Base-by-base conservation (phyloP, 1,140 invertebrate genomes). In the Drosophila punjabiensis region DNA sequence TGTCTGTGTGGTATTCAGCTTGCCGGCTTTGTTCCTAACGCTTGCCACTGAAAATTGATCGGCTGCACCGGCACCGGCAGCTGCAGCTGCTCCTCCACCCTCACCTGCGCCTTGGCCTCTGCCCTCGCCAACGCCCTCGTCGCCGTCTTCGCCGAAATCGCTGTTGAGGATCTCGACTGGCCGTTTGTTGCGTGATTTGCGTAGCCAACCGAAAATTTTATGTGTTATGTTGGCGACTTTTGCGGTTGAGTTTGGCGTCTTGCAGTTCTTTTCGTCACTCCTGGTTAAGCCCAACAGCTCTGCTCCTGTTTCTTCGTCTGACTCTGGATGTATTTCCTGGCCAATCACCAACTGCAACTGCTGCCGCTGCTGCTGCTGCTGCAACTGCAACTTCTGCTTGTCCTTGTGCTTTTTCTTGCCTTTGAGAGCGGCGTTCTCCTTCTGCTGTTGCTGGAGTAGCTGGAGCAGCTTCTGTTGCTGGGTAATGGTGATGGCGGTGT, bases 171-270 rank as follows among this genome's bases (percentile, higher is more conserved):
- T 91, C 55, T 84, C 86, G 82, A 90, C 87, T 76, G 82, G 87
- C 69, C 89, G 81, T 80, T 90, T 90, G 79, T 86, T 90, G 66
- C 87, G 87, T 65, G 87, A 66, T 61, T 90, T 90, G 68, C 87
- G 82, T 87, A 90, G 76, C 86, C 86, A 90, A 85, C 86, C 86
- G 70, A 90, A 90, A 81, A 90, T 90, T 90, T 90, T 90, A 87
- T 91, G 87, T 90, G 86, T 90, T 90, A 90, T 90, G 87, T 90
- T 90, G 86, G 87, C 87, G 87, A 90, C 82, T 91, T 90, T 90
- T 77, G 76, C 87, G 32, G 87, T 89, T 77, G 86, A 90, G 53
- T 89, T 89, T 82, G 86, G 86, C 85, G 85, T 89, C 73, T 89
- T 89, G 85, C 82, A 90, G 73, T 90, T 56, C 37, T 85, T 85